These are phyloP conservation scores for Apodemia duryi DNA, from an alignment of 2,888 invertebrate genomes.

Conservation along the genomic window DNA sequence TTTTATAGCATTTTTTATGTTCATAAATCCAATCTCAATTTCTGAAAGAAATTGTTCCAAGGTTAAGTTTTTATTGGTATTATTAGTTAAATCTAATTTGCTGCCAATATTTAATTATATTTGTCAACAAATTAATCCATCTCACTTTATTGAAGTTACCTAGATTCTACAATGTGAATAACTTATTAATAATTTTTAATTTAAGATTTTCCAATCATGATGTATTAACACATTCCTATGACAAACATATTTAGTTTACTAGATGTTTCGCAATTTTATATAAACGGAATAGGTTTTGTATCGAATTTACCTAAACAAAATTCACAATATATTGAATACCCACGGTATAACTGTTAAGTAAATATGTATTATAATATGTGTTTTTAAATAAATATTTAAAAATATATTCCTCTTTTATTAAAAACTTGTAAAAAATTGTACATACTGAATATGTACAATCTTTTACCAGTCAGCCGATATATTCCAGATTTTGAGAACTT, in stretches of 20 bases:
- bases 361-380: conserved; percentile 27
- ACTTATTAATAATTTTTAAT: neutral
- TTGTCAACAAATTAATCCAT: neutral
- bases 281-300: neutral
- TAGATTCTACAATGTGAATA: neutral
- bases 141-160: neutral
- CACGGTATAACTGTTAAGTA: neutral
- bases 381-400: conserved; percentile 35
- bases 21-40: too few relatives aligned
- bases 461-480: too few relatives aligned
- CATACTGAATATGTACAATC: too few relatives aligned
- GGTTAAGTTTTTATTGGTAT: neutral
- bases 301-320: neutral
- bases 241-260: neutral
- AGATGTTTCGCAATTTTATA: neutral
- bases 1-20: too few relatives aligned
- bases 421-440: too few relatives aligned
- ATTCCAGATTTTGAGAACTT: too few relatives aligned
- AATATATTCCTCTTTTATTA: neutral
- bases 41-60: too few relatives aligned
- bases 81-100: neutral
- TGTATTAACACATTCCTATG: neutral
- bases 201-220: neutral
- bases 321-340: neutral
- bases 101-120: neutral